Conservation (phyloP, 2,888 invertebrate genomes). For the Myopa tessellatipennis region DNA sequence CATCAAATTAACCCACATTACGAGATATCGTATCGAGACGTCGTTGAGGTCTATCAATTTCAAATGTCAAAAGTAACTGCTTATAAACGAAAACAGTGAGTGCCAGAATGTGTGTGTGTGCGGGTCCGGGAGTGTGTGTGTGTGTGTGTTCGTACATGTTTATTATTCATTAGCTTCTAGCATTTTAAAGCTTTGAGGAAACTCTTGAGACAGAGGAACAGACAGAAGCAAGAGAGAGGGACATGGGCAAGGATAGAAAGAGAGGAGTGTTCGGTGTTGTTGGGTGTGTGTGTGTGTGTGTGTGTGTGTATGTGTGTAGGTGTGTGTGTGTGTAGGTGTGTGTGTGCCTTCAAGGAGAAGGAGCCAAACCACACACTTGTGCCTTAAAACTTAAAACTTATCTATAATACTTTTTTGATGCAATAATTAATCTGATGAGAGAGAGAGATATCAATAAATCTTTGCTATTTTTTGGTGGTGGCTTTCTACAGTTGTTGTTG, state of each 20-base stretch:
- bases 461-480: not conserved
- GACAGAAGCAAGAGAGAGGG: not conserved
- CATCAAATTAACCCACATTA: not conserved
- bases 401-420: too few relatives aligned
- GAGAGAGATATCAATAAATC: too few relatives aligned
- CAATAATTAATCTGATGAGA: not conserved
- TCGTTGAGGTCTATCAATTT: not conserved
- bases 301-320: not conserved
- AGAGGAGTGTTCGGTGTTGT: too few relatives aligned
- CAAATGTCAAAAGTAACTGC: not conserved
- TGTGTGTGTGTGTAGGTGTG: not conserved
- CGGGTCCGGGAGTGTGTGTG: not conserved
- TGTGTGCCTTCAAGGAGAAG: not conserved
- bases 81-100: not conserved
- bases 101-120: not conserved
- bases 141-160: not conserved
- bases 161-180: slow-evolving; percentile 1
- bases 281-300: not conserved
- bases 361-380: not conserved
- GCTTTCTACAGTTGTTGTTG: too few relatives aligned
- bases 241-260: not conserved
- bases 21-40: not conserved
- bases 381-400: not conserved
- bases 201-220: not conserved
- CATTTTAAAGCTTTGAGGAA: not conserved